Percentiles rank a stretch among this genome's conserved stretches.
Evolutionary conservation across 2,888 invertebrate species (phyloP).

Genomic region (Erynnis tages): DNA sequence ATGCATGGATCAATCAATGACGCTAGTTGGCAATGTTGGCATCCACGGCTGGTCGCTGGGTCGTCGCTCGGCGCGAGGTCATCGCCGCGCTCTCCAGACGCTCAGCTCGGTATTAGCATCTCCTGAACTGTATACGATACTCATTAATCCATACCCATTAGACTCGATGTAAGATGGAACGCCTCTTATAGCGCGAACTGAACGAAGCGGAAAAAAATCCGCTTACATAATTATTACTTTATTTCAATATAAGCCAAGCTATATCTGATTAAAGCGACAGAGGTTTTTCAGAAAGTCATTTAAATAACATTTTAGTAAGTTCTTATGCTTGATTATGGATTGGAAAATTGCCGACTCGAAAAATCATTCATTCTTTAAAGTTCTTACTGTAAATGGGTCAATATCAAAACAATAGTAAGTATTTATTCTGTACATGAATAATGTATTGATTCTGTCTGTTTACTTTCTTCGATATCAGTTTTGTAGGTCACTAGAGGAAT

Average conservation of each 20-base stretch:
- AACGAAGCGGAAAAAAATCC: too few relatives aligned
- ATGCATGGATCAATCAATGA: constrained; percentile 7
- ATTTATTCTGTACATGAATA: constrained; percentile 63
- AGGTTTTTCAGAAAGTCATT: too few relatives aligned
- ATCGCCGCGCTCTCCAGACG: constrained; percentile 51
- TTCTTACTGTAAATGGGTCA: constrained; percentile 57
- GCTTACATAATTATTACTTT: too few relatives aligned
- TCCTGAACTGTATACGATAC: constrained; percentile 12
- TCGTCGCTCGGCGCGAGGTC: constrained; percentile 75
- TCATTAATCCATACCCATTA: constrained; percentile 15
- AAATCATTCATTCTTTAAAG: constrained; percentile 42
- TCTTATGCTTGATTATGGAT: too few relatives aligned
- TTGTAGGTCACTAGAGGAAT: constrained; percentile 67
- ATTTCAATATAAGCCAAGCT: too few relatives aligned
- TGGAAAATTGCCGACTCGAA: constrained; percentile 1
- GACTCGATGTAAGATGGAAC: too few relatives aligned
- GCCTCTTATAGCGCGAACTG: background rate
- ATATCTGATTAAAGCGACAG: too few relatives aligned
- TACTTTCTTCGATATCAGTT: constrained; percentile 71
- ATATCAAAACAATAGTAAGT: constrained; percentile 67
- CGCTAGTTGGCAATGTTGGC: constrained; percentile 31
- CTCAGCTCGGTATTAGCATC: constrained; percentile 9
- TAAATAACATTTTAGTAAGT: too few relatives aligned
- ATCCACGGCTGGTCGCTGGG: constrained; percentile 44
- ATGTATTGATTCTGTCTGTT: constrained; percentile 65